Evolutionary conservation across 2,797 vertebrate genomes (phyloP).

Genomic region (Lophura swinhoii): DNA sequence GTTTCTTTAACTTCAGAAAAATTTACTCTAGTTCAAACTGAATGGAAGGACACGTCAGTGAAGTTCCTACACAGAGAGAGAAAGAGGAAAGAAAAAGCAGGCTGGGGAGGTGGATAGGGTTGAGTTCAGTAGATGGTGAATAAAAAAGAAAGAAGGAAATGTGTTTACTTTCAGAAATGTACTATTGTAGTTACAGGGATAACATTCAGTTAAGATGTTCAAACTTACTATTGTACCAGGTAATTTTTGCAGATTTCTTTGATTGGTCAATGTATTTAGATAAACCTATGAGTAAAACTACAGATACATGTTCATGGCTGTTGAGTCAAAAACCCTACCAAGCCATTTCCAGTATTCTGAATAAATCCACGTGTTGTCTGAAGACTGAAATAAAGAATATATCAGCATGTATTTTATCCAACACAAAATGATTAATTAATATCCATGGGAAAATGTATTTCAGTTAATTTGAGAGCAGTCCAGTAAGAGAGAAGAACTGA

Average conservation of each 20-base stretch:
- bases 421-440: conserved; percentile 27
- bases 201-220: not conserved
- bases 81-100: not conserved
- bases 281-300: not conserved
- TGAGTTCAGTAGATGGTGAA: not conserved
- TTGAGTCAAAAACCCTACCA: not conserved
- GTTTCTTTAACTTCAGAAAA: not conserved
- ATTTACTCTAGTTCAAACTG: not conserved
- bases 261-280: not conserved
- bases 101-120: not conserved
- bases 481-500: conserved; percentile 4
- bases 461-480: not conserved
- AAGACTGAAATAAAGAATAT: not conserved
- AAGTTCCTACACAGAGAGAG: not conserved
- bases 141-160: not conserved
- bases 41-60: not conserved
- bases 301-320: not conserved
- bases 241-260: not conserved
- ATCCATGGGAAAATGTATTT: not conserved
- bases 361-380: conserved; percentile 31
- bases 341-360: conserved; percentile 16
- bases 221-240: not conserved
- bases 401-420: conserved; percentile 53
- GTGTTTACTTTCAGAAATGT: not conserved
- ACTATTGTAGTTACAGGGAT: not conserved